Evolutionary conservation across 2,888 invertebrate species (phyloP), one percentile per base, ranked within the genome.

Genomic region (Seira ritae): DNA sequence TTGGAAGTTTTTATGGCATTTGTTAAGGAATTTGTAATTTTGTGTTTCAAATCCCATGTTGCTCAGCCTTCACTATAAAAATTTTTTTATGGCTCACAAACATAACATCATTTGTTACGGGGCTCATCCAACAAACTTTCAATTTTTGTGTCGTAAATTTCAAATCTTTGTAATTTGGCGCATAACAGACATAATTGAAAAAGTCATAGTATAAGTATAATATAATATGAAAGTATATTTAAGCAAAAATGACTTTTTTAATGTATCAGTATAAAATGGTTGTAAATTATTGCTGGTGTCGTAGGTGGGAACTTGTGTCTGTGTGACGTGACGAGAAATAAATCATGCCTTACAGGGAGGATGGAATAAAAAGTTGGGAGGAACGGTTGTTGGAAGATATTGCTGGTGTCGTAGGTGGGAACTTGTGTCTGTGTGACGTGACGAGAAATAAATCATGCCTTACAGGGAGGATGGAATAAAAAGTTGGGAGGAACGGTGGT

Each of bases 331-430:
- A 55, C 60, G 20, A 42, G 31, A 71, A 73, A 79, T 79, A 72
- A 79, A 79, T 79, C 79, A 79, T 79, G 37, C 72, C 78, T 66
- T 78, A 78, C 70, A 79, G 72, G 79, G 65, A 71, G 79, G 79
- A 55, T n/a, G n/a, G n/a, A n/a, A n/a, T n/a, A n/a, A n/a, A n/a
- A n/a, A n/a, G n/a, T n/a, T n/a, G n/a, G n/a, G n/a, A n/a, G n/a
- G n/a, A n/a, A n/a, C n/a, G n/a, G n/a, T n/a, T n/a, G n/a, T n/a
- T n/a, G n/a, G n/a, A n/a, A n/a, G n/a, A n/a, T n/a, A n/a, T n/a
- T n/a, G n/a, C n/a, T n/a, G n/a, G n/a, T n/a, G n/a, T n/a, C n/a
- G 79, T 79, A 79, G 79, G 79, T 68, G 79, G 79, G 50, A 31
- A 79, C 71, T 37, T 67, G 22, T 79, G 72, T 66, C 67, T 31